phyloP scores from a whole-genome alignment of 2,888 invertebrate species.

The Helleia helle region DNA sequence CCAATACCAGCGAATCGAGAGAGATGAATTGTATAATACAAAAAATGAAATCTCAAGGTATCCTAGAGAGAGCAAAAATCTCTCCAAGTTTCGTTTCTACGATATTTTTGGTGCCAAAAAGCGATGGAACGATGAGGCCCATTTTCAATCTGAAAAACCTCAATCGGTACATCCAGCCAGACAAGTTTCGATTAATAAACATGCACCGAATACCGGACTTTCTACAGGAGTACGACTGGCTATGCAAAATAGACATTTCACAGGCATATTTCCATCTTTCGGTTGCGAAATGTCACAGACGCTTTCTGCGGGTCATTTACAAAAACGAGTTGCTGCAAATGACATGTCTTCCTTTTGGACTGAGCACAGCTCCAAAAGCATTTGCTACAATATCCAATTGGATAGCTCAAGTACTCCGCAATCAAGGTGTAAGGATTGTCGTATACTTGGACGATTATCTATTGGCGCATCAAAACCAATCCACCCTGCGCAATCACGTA shows the following conservation, averaged over 20 bases:
- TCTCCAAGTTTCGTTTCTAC: conserved; percentile 15
- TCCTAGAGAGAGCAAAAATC: conserved; percentile 6
- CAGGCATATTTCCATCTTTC: too few relatives aligned
- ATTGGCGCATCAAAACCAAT: too few relatives aligned
- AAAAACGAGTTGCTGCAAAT: conserved; percentile 14
- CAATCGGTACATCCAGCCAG: neutral
- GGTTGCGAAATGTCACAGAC: conserved; percentile 1
- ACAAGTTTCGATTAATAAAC: neutral
- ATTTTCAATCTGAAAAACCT: conserved; percentile 3
- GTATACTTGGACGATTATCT: too few relatives aligned
- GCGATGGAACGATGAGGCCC: neutral
- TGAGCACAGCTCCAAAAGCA: conserved; percentile 16
- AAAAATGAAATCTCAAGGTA: conserved; percentile 15
- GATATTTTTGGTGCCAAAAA: conserved; percentile 1
- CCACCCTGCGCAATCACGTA: too few relatives aligned
- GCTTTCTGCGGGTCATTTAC: conserved; percentile 15
- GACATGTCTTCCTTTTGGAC: too few relatives aligned
- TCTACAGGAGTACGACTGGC: neutral
- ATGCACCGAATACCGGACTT: neutral
- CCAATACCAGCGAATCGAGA: too few relatives aligned
- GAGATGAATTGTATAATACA: too few relatives aligned
- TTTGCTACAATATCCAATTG: conserved; percentile 20
- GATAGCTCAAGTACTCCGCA: conserved; percentile 17
- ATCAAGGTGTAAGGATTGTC: conserved; percentile 3
- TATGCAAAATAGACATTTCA: too few relatives aligned